phyloP scores from a whole-genome alignment of 2,888 invertebrate species.

The Strigamia transsilvanica region DNA sequence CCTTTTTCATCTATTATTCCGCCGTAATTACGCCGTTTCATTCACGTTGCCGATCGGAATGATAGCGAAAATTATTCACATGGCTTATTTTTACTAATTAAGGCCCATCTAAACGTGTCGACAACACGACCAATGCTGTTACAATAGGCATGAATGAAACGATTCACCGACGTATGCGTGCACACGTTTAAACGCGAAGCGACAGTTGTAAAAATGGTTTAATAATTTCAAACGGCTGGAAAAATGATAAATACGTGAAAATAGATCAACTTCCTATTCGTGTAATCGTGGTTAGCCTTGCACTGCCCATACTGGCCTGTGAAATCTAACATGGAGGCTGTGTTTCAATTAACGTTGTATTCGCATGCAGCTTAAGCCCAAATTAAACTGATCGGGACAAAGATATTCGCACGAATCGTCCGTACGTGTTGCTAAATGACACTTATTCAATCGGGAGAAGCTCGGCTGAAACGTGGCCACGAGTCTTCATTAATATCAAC shows the following conservation, averaged over 20 bases:
- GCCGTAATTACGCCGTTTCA: background rate
- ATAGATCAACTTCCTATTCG: background rate
- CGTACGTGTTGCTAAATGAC: background rate
- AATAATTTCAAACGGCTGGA: background rate
- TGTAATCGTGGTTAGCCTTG: background rate
- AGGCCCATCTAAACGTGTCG: no score
- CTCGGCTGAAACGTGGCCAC: background rate
- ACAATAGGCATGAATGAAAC: no score
- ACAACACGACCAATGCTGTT: no score
- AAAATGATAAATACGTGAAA: background rate
- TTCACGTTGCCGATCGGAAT: background rate
- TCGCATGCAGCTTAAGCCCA: background rate
- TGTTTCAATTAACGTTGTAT: conserved; percentile 26
- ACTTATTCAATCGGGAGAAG: background rate
- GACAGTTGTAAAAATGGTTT: background rate
- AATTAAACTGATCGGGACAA: background rate
- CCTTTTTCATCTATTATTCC: background rate
- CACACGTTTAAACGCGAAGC: background rate
- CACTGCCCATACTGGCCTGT: background rate
- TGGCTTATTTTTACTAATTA: no score
- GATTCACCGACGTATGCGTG: no score
- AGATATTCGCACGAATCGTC: background rate
- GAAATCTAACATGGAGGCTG: conserved; percentile 7
- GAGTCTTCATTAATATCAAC: background rate
- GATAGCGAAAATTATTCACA: no score